Conservation (phyloP, 2,113 vertebrate genomes). For the Gymnocephalus cernua region DNA sequence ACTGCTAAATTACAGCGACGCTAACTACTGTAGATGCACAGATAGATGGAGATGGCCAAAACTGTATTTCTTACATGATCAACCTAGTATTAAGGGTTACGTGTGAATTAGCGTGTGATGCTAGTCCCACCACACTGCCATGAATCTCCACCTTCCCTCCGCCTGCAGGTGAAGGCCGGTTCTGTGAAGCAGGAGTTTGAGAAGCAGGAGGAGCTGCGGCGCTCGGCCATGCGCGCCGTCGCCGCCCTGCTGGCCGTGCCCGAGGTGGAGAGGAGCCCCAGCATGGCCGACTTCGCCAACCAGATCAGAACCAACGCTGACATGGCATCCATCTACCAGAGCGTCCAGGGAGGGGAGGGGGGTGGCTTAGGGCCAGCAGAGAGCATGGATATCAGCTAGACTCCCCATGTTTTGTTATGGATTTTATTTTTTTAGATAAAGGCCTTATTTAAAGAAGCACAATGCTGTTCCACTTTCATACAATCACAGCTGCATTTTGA, state of each 20-base stretch:
- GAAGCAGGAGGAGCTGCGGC: conserved; percentile 96
- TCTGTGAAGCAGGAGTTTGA: conserved; percentile 98
- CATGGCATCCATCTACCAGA: conserved; percentile 92
- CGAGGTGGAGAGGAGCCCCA: conserved; percentile 90
- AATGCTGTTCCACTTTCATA: not conserved
- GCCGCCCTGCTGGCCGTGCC: conserved; percentile 93
- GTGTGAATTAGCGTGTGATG: not conserved
- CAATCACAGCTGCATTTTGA: not conserved
- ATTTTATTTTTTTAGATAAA: conserved; percentile 9
- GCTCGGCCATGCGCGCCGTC: conserved; percentile 95
- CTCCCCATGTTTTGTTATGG: not conserved
- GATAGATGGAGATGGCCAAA: not conserved
- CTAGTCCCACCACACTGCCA: not conserved
- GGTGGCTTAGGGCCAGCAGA: conserved; percentile 78
- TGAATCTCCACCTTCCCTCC: accelerated
- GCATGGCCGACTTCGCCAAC: conserved; percentile 91
- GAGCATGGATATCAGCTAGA: conserved; percentile 91
- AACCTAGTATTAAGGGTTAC: not conserved
- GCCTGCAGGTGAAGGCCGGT: conserved; percentile 91
- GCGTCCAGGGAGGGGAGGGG: conserved; percentile 92
- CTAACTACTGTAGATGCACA: not conserved
- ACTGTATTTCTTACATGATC: too few relatives aligned
- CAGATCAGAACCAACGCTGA: conserved; percentile 91
- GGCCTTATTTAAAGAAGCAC: not conserved
- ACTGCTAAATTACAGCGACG: too few relatives aligned